phyloP scores from a whole-genome alignment of 2,113 vertebrate species.

The Crotalus viridis region DNA sequence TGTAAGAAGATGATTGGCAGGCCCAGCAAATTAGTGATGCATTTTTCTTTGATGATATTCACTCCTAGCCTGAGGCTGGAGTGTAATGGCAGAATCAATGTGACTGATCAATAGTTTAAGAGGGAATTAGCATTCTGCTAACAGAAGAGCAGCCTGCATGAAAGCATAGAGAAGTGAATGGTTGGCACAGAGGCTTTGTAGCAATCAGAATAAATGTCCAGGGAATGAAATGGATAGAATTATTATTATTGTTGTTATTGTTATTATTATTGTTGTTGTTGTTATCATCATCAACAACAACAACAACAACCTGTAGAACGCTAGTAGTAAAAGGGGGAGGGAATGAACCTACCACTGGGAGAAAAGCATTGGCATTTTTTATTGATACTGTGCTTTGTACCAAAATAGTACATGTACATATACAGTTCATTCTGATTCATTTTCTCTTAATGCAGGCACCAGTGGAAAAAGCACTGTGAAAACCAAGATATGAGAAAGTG shows the following conservation, averaged over 20 bases:
- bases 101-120: slow-evolving; percentile 18
- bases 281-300: too few species aligned
- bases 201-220: not conserved
- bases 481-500: not conserved
- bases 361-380: too few species aligned
- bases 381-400: not conserved
- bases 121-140: not conserved
- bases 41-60: not conserved
- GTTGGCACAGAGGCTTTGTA: not conserved
- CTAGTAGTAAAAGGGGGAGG: not conserved
- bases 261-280: too few species aligned
- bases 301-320: not conserved
- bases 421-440: not conserved
- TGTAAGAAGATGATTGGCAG: not conserved
- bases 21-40: not conserved
- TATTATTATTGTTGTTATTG: too few species aligned
- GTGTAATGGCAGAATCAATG: slow-evolving; percentile 13
- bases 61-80: not conserved
- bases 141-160: not conserved
- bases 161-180: not conserved
- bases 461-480: slow-evolving; percentile 24
- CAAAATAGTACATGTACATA: too few species aligned
- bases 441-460: not conserved
- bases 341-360: not conserved
- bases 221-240: not conserved